These are phyloP conservation scores for Nezara viridula DNA, from an alignment of 2,888 invertebrate genomes.

Conservation along the genomic window DNA sequence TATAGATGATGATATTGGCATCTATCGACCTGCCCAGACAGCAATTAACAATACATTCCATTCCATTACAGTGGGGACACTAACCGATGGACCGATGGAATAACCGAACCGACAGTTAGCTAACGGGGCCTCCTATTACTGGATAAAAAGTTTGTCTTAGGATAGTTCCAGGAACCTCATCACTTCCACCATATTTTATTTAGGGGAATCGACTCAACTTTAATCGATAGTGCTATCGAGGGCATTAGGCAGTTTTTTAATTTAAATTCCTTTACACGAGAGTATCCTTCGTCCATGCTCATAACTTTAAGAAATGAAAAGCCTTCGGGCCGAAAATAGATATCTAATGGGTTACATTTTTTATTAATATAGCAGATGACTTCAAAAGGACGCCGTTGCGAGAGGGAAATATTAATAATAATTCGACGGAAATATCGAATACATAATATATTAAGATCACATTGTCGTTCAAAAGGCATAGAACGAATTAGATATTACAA, in stretches of 20 bases:
- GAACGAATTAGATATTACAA: background rate
- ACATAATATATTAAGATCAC: background rate
- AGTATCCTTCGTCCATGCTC: background rate
- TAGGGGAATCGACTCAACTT: background rate
- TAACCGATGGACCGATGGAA: too few species aligned
- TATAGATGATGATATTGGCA: background rate
- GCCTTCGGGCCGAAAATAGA: background rate
- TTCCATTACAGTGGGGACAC: background rate
- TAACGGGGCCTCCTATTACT: background rate
- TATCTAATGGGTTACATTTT: background rate
- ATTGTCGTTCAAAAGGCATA: background rate
- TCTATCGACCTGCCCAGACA: background rate
- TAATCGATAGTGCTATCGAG: background rate
- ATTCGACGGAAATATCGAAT: background rate
- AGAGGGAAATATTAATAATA: background rate
- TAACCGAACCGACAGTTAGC: background rate
- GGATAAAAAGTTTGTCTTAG: background rate
- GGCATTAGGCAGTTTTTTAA: background rate
- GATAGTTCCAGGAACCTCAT: conserved; percentile 3
- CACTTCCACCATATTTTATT: background rate
- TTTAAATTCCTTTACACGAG: background rate
- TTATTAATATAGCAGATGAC: background rate
- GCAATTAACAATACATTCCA: background rate
- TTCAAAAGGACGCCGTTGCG: background rate
- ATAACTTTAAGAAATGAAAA: background rate